Percentiles rank a stretch among this genome's conserved stretches.
Evolutionary conservation across 2,113 vertebrate genomes (phyloP).

Genomic region (Neolamprologus tretocephalus): DNA sequence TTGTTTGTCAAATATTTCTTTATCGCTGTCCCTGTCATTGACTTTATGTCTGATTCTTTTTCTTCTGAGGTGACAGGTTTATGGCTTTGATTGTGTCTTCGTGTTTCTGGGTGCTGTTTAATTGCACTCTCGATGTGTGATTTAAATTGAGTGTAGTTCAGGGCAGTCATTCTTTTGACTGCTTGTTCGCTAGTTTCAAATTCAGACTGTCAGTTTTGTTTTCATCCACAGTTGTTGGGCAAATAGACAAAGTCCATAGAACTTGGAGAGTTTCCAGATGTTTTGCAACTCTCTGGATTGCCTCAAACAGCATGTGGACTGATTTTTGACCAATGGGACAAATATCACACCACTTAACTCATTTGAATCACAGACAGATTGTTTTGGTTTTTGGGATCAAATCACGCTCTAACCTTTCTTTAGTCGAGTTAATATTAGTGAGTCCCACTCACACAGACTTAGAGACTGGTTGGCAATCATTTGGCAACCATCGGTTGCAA

Average conservation of each 20-base stretch:
- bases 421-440: neutral
- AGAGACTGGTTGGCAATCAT: neutral
- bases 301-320: rapidly evolving
- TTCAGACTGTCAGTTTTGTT: neutral
- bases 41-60: neutral
- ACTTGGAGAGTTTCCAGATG: neutral
- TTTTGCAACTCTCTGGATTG: neutral
- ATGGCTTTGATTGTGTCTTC: neutral
- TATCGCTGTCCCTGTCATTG: neutral
- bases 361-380: neutral
- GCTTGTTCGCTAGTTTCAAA: neutral
- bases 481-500: neutral
- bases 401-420: neutral
- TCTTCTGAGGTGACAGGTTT: neutral
- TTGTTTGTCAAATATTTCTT: conserved; percentile 14
- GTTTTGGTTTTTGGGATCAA: neutral
- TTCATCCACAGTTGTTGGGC: neutral
- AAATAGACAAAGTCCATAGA: rapidly evolving
- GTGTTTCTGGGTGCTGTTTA: neutral
- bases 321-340: neutral
- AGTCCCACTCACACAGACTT: neutral
- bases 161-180: neutral
- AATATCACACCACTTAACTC: rapidly evolving
- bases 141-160: neutral
- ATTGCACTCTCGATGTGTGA: neutral